Conservation (phyloP, 2,113 vertebrate genomes). For the Orthonyx spaldingii region DNA sequence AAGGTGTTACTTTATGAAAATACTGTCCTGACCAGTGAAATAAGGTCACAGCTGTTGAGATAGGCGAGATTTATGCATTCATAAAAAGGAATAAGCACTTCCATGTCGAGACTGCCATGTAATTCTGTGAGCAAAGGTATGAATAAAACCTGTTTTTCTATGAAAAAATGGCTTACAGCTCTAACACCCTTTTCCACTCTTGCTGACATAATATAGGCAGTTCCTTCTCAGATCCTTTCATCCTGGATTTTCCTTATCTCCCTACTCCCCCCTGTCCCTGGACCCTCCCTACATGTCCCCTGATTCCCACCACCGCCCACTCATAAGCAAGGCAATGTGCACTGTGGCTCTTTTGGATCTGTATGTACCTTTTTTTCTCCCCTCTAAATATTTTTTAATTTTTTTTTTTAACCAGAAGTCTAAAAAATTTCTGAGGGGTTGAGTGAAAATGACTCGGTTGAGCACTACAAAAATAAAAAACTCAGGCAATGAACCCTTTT, state of each 20-base stretch:
- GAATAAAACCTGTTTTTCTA: background rate
- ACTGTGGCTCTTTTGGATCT: background rate
- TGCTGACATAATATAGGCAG: background rate
- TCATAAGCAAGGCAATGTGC: background rate
- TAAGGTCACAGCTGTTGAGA: background rate
- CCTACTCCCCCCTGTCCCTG: background rate
- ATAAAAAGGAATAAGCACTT: background rate
- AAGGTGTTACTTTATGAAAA: background rate
- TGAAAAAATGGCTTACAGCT: background rate
- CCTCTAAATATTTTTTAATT: background rate
- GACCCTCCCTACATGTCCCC: accelerated
- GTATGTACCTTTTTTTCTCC: background rate
- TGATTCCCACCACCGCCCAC: background rate
- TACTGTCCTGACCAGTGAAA: background rate
- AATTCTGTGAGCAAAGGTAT: background rate
- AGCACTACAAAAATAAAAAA: background rate
- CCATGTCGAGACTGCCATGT: background rate
- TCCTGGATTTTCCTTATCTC: background rate
- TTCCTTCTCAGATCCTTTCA: background rate
- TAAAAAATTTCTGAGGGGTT: background rate
- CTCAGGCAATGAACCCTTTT: background rate
- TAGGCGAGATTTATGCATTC: background rate
- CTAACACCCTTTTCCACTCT: background rate
- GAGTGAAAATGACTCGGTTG: background rate
- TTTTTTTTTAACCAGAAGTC: background rate